Base-by-base conservation (phyloP, 2,113 vertebrate species). In the Lycocorax pyrrhopterus region DNA sequence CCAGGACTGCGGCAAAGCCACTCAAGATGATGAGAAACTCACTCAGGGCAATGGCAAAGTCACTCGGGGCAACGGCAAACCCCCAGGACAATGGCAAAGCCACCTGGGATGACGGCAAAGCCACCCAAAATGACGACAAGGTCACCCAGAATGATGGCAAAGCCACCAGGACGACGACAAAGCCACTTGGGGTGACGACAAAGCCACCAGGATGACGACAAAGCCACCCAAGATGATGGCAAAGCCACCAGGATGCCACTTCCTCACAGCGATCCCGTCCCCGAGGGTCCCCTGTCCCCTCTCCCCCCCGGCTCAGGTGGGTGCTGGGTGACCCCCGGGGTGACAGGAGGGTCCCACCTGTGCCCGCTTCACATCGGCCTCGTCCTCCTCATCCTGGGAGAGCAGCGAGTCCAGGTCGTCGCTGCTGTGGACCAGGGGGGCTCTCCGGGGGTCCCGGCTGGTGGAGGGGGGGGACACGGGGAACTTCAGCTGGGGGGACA, bases 371-470 rank as follows among this genome's bases (percentile, higher is more conserved):
- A 46, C 87, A 0, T 90, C 93, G 1, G 84, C 89, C 43, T 96
- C 86, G 0, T 97, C 83, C 44, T 85, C 71, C 95, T 88, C 76
- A 0, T 96, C 96, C 47, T 94, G 90, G 5, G 86, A 96, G 20
- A 97, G 92, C 81, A 97, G 63, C 11, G 93, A 94, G 67, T 97
- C 97, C 96, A 97, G 83, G 13, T 97, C 97, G 1, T 98, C 97
- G 1, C 75, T 97, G 94, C 96, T 98, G 67, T 88, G 97, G 35
- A 96, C 7, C 10, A 96, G 95, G 55, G 95, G 94, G 37, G 37
- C 74, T 26, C 97, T 52, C 25, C 94, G 74, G 63, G 96, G 91
- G 75, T 93, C 95, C 43, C 49, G 41, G 43, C 8, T 27, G 35
- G 14, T 16, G 69, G 27, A 3, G 10, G 3, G 17, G 52, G 39